phyloP scores from a whole-genome alignment of 2,797 vertebrate species.

The Acanthurus tractus region DNA sequence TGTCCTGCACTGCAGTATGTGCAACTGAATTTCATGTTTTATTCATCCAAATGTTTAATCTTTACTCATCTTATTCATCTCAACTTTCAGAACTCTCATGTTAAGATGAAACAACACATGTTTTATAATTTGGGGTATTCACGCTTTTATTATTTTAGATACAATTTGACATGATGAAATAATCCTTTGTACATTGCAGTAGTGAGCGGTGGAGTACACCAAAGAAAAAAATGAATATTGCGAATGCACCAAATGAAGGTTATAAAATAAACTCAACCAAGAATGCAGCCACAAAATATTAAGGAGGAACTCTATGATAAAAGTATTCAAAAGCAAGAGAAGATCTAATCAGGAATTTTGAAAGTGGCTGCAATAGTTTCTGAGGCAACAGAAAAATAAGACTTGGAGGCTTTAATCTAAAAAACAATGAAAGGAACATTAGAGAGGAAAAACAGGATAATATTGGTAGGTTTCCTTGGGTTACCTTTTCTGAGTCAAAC shows the following conservation, averaged over 20 bases:
- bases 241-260: conserved; percentile 23
- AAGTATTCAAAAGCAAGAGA: conserved; percentile 4
- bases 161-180: conserved; percentile 17
- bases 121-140: conserved; percentile 12
- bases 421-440: conserved; percentile 24
- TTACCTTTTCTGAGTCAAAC: conserved; percentile 33
- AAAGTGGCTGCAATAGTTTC: conserved; percentile 1
- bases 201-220: conserved; percentile 3
- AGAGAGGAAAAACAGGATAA: conserved; percentile 7
- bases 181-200: conserved; percentile 11
- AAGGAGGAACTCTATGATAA: not conserved
- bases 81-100: conserved; percentile 1
- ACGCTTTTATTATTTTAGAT: conserved; percentile 33
- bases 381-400: conserved; percentile 7
- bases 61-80: not conserved
- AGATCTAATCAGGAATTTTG: not conserved
- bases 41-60: conserved; percentile 4
- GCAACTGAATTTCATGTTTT: not conserved
- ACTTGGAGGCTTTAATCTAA: conserved; percentile 5
- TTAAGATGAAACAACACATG: not conserved
- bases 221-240: conserved; percentile 25
- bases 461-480: conserved; percentile 25
- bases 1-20: not conserved
- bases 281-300: conserved; percentile 15
- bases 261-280: conserved; percentile 7